A percentile compares a stretch with the other conserved stretches of the same genome.
Conservation (phyloP, 2,888 invertebrate species). For the Synergus japonicus region DNA sequence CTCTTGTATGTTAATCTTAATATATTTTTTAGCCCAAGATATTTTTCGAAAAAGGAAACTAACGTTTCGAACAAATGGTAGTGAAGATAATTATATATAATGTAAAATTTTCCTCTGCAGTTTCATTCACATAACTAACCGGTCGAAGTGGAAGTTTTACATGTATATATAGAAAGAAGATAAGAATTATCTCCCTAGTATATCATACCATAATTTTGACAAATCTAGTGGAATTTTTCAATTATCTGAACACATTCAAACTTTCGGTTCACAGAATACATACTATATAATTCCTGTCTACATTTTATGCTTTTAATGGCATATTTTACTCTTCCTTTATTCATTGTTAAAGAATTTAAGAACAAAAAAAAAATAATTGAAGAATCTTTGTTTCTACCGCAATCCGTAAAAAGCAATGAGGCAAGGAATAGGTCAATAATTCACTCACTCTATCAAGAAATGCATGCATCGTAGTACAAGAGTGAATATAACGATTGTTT, state of each 20-base stretch:
- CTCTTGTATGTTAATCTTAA: too few species aligned
- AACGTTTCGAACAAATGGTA: neutral
- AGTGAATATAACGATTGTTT: constrained; percentile 27
- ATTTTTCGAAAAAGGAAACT: neutral
- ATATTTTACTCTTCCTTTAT: too few species aligned
- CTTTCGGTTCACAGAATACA: too few species aligned
- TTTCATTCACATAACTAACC: neutral
- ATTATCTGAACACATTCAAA: neutral
- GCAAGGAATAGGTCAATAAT: constrained; percentile 28
- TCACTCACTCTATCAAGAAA: constrained; percentile 30
- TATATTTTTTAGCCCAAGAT: neutral
- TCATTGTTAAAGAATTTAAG: too few species aligned
- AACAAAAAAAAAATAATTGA: neutral
- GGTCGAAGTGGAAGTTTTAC: too few species aligned
- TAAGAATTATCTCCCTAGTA: neutral
- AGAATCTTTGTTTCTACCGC: neutral
- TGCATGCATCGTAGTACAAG: neutral
- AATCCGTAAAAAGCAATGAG: neutral
- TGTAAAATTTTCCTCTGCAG: neutral
- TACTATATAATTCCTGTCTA: too few species aligned
- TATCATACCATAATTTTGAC: neutral
- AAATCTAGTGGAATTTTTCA: neutral
- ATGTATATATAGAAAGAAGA: neutral
- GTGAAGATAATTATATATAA: too few species aligned
- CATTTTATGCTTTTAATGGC: too few species aligned